A percentile compares a stretch with the other conserved stretches of the same genome.
Evolutionary conservation across 2,113 vertebrate genomes (phyloP).

Genomic region (Notechis scutatus): DNA sequence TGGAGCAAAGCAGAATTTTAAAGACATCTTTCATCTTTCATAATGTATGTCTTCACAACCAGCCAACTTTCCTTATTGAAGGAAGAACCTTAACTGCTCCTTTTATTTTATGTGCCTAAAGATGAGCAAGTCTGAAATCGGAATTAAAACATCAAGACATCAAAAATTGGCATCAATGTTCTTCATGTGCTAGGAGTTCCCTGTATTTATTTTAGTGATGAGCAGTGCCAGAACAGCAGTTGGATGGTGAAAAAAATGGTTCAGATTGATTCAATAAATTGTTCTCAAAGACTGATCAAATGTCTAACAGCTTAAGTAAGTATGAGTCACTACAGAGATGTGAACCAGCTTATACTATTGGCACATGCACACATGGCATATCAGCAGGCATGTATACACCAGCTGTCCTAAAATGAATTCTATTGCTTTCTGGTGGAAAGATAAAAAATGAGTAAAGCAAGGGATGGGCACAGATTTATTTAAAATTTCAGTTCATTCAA

Average conservation of each 20-base stretch:
- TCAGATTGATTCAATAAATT: background rate
- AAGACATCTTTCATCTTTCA: background rate
- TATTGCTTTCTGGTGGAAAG: background rate
- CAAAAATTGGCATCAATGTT: conserved; percentile 1
- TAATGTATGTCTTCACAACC: background rate
- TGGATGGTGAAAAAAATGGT: background rate
- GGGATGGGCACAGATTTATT: background rate
- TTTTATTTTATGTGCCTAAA: background rate
- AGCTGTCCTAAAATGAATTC: conserved; percentile 2
- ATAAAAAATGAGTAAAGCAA: background rate
- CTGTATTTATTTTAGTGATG: background rate
- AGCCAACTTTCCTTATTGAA: background rate
- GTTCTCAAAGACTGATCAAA: conserved; percentile 12
- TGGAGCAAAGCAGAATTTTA: background rate
- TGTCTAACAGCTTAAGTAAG: background rate
- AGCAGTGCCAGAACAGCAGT: background rate
- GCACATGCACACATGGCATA: background rate
- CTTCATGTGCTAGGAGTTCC: background rate
- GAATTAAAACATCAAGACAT: background rate
- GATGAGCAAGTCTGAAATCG: background rate
- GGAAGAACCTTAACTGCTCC: background rate
- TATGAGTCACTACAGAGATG: background rate
- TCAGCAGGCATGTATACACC: background rate
- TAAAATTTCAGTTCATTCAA: background rate
- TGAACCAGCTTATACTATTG: background rate